Evolutionary conservation across 1,140 invertebrate genomes (phyloP), one percentile per base, ranked within the genome.

Genomic region (Venustaconcha ellipsiformis): DNA sequence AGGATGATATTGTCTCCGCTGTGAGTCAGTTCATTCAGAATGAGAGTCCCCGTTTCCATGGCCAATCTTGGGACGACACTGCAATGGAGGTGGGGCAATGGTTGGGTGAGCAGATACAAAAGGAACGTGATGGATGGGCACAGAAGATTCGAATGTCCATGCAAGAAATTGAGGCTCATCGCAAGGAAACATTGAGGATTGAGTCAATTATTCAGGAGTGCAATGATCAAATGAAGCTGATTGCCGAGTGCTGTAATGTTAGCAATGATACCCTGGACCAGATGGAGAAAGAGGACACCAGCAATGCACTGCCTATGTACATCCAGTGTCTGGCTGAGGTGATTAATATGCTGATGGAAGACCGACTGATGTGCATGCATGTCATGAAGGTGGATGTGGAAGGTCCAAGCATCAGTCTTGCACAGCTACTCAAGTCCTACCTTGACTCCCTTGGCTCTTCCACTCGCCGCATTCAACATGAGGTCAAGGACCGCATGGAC

Each of bases 101-200:
- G 83, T 37, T 83, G 14, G 76, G 76, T 8, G 67, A 65, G 17
- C 80, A 81, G 69, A 74, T 84, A 30, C 81, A 83, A 69, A 70
- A 63, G 18, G 83, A 84, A 65, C 72, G 83, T 17, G 68, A 81
- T 26, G 78, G 81, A 4, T 82, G 83, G 81, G 37, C 70, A 15
- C 73, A 78, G 62, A 80, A 81, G 58, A 73, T 82, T 3, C 72
- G 74, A n/a, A 77, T 78, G 55, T 78, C 83, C 37, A 77, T 84
- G 76, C 70, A 76, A n/a, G 79, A 84, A 57, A 80, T 84, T 15
- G 83, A 84, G 67, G 58, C 48, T 23, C 79, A 83, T 57, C 67
- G 83, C 4, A 78, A 76, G 60, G 73, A 72, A 48, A 68, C 70
- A 12, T 69, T 84, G 48, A 70, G 74, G 59, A 70, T 57, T 37